Base-by-base conservation (phyloP, 2,797 vertebrate species). In the Acrossocheilus wenchowensis region DNA sequence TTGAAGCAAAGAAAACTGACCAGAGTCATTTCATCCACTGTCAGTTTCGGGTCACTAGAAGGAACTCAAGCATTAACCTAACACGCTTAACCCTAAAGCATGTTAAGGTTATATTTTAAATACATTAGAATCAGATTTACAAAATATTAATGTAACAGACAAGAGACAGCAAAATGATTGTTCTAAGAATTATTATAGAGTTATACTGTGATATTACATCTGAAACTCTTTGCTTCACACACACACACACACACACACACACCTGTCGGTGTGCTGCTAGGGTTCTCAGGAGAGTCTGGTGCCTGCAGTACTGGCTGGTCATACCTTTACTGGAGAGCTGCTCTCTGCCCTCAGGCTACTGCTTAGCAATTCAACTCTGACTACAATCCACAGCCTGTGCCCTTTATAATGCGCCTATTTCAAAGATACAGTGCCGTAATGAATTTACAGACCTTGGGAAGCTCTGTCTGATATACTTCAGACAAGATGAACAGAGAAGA, bases 361-460 rank as follows among this genome's bases (percentile, higher is more conserved):
- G 92, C 94, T 96, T 95, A 95, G 90, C 93, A 93, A 96, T 96
- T 95, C 95, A 92, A 90, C 91, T 93, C 93, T 93, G 94, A 94
- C 95, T 95, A 94, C 94, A 94, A 94, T 93, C 89, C 92, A 89
- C 89, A 89, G 91, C 87, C 92, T 88, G 79, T 86, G 87, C 82
- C 89, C 83, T 87, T 88, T 87, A 90, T 90, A 93, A 86, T 87
- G 91, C 81, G 78, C 89, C 91, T 89, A 89, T 95, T 94, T 95
- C 94, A 95, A 84, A 95, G 94, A 93, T 90, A 81, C 93, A 93
- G 92, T 91, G 90, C 93, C 90, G 91, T 95, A 95, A 96, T 96
- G 94, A 95, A 95, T 95, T 94, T 95, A 90, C 91, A 95, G 94
- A 94, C 94, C 94, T 95, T 94, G 93, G 93, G 94, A 95, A 92